Conservation (phyloP, 1,140 invertebrate species). For the Brachionus manjavacas region DNA sequence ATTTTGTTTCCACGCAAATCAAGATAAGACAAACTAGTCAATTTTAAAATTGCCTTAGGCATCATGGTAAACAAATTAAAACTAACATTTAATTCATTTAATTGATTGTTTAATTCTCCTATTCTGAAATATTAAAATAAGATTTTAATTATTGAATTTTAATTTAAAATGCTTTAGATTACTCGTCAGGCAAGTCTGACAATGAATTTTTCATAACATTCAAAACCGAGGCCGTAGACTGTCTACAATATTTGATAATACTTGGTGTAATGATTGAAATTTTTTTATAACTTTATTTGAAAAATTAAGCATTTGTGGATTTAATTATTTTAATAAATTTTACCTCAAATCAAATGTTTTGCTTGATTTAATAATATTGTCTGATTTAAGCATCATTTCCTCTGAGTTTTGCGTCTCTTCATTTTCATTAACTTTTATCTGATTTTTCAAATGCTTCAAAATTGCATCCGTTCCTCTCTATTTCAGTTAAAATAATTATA, state of each 20-base stretch:
- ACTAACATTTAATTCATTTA: constrained; percentile 36
- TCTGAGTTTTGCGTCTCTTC: constrained; percentile 42
- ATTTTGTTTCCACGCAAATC: constrained; percentile 15
- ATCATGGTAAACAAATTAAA: constrained; percentile 7
- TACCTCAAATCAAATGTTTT: constrained; percentile 38
- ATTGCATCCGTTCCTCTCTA: constrained; percentile 72
- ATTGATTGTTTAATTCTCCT: not conserved
- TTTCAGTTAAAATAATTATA: constrained; percentile 42
- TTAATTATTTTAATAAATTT: constrained; percentile 36
- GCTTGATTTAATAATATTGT: constrained; percentile 40
- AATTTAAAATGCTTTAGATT: not conserved
- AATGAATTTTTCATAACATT: constrained; percentile 16
- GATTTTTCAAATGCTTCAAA: constrained; percentile 71
- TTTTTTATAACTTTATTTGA: constrained; percentile 31
- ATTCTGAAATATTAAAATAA: not conserved
- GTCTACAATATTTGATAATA: not conserved
- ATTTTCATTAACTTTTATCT: constrained; percentile 49
- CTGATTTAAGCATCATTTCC: constrained; percentile 12
- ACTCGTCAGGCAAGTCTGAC: not conserved
- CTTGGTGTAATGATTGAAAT: not conserved
- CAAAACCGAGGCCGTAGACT: constrained; percentile 6
- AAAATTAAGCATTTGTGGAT: constrained; percentile 48
- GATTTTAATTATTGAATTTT: too few relatives aligned
- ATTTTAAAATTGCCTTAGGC: not conserved
- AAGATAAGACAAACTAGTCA: not conserved